Conservation (phyloP, 30 jellyfish, hydroid and myxozoan species). For the Turritopsis rubra region DNA sequence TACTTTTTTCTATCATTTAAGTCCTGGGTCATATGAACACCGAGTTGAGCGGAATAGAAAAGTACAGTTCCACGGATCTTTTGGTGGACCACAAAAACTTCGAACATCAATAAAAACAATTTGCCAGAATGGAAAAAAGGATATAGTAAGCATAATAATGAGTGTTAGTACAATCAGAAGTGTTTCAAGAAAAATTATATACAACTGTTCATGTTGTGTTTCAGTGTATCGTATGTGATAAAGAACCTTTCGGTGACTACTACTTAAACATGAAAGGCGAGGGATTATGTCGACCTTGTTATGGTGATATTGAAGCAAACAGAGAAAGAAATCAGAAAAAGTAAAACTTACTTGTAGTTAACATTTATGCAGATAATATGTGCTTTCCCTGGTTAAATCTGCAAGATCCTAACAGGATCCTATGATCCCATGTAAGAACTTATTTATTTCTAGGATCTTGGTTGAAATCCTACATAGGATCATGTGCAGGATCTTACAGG, state of each 20-base stretch:
- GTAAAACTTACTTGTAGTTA: background rate
- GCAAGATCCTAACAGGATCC: background rate
- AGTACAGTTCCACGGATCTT: conserved; percentile 72
- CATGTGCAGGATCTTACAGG: background rate
- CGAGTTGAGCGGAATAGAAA: conserved; percentile 54
- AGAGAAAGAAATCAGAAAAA: background rate
- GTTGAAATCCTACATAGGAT: background rate
- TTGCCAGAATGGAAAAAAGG: conserved; percentile 75
- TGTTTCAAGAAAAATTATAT: background rate
- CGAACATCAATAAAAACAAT: conserved; percentile 53
- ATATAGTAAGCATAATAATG: conserved; percentile 35
- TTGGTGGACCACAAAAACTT: conserved; percentile 92
- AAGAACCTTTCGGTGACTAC: conserved; percentile 72
- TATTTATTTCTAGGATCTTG: background rate
- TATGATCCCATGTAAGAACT: background rate
- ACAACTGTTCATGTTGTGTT: background rate
- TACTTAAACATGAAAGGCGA: conserved; percentile 18
- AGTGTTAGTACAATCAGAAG: background rate
- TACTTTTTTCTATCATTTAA: conserved; percentile 8
- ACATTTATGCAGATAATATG: background rate
- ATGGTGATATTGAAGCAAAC: conserved; percentile 24
- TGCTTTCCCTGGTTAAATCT: background rate
- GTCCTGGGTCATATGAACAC: conserved; percentile 91
- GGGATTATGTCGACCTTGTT: conserved; percentile 61
- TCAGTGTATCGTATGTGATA: conserved; percentile 54